phyloP scores from a whole-genome alignment of 2,888 invertebrate genomes.

The Euclidia mi region DNA sequence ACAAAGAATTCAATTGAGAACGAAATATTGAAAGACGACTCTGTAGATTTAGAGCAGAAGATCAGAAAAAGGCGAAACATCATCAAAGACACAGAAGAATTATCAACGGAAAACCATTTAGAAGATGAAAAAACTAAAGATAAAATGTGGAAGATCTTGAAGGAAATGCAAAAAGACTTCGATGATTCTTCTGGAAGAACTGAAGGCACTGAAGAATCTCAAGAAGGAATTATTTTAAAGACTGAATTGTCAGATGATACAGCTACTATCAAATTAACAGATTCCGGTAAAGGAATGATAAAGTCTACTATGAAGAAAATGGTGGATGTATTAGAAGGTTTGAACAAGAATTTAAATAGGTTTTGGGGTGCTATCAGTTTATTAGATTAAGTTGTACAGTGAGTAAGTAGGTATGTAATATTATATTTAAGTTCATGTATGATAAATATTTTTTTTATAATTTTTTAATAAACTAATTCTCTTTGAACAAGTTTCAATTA shows the following conservation, averaged over 20 bases:
- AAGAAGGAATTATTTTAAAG: conserved; percentile 57
- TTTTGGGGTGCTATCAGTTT: conserved; percentile 75
- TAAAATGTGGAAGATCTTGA: conserved; percentile 69
- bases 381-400: conserved; percentile 70
- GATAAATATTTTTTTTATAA: conserved; percentile 63
- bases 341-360: conserved; percentile 77
- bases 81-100: conserved; percentile 47
- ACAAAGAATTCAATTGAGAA: conserved; percentile 18
- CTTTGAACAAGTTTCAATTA: too few species aligned
- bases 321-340: conserved; percentile 70
- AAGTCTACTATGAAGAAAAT: conserved; percentile 73
- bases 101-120: conserved; percentile 68
- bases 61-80: conserved; percentile 37
- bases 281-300: conserved; percentile 67
- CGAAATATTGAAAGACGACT: conserved; percentile 33
- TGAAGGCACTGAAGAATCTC: conserved; percentile 32
- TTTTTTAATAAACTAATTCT: neutral
- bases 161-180: conserved; percentile 68
- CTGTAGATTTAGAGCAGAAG: conserved; percentile 14
- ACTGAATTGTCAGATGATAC: conserved; percentile 68
- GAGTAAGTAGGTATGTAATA: conserved; percentile 51
- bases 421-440: conserved; percentile 31
- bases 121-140: conserved; percentile 59
- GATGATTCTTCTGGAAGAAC: conserved; percentile 62
- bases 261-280: conserved; percentile 63